phyloP scores from a whole-genome alignment of 92 coral and sea anemone species.

The Porites divaricata region DNA sequence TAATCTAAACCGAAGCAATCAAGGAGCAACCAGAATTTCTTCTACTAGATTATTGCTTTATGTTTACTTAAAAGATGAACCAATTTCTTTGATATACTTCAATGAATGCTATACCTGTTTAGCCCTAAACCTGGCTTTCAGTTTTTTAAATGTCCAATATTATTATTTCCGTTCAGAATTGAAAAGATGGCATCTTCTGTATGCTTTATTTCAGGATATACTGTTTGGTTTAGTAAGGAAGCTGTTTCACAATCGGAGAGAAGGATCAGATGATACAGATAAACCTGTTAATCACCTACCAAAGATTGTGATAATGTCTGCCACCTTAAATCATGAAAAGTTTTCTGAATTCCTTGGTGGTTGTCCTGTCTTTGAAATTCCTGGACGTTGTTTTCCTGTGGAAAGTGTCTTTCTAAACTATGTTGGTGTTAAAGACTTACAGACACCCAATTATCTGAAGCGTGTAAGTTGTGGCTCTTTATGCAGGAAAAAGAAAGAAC shows the following conservation, averaged over 20 bases:
- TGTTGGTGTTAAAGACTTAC: conserved; percentile 72
- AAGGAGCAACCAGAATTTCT: too few species aligned
- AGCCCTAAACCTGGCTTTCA: too few species aligned
- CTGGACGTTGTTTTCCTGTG: conserved; percentile 90
- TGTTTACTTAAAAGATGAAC: neutral
- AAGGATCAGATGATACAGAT: neutral
- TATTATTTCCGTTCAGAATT: neutral
- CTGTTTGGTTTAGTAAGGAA: conserved; percentile 92
- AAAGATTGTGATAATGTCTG: conserved; percentile 89
- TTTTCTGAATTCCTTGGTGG: conserved; percentile 82
- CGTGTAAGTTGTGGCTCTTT: conserved; percentile 54
- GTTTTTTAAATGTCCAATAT: too few species aligned
- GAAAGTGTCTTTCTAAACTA: conserved; percentile 71
- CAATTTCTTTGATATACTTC: neutral
- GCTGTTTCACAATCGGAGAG: conserved; percentile 55
- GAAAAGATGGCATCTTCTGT: neutral
- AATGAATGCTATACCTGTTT: neutral
- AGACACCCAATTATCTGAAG: conserved; percentile 83
- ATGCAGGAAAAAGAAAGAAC: neutral
- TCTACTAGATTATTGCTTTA: too few species aligned
- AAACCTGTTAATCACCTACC: conserved; percentile 35
- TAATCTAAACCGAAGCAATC: too few species aligned
- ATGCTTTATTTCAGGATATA: conserved; percentile 71
- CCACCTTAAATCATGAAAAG: conserved; percentile 88
- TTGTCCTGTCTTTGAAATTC: conserved; percentile 94